These are phyloP conservation scores for Ramazzottius varieornatus DNA, from an alignment of 2,888 invertebrate genomes.

Conservation along the genomic window DNA sequence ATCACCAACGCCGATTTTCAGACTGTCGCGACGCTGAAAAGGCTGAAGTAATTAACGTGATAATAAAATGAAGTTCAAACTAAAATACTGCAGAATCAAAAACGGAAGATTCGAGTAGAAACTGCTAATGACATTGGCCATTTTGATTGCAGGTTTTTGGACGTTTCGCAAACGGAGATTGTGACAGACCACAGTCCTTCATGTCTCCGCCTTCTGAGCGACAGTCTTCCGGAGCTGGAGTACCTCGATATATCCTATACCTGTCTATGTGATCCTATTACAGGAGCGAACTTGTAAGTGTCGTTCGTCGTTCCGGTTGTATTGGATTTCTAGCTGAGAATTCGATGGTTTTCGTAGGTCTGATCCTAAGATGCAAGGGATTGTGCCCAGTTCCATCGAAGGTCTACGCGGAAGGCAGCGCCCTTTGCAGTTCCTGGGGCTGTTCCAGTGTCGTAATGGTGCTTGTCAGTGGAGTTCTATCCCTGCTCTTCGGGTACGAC, in stretches of 20 bases:
- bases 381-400: background rate
- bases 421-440: background rate
- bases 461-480: background rate
- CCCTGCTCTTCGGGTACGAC: background rate
- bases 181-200: background rate
- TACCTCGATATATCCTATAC: slow-evolving; percentile 1
- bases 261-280: background rate
- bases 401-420: background rate
- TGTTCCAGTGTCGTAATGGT: background rate
- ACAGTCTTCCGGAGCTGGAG: background rate
- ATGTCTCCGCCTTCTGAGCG: background rate
- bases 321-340: background rate
- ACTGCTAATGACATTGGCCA: background rate
- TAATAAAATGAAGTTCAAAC: background rate
- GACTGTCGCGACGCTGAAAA: background rate
- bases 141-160: background rate
- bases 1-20: background rate
- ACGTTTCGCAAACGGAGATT: background rate
- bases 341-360: background rate
- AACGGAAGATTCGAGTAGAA: no score
- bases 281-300: background rate
- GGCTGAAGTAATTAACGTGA: background rate
- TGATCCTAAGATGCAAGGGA: background rate
- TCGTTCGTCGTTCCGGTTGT: background rate
- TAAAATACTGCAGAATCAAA: no score